Evolutionary conservation across 2,113 vertebrate species (phyloP).

Genomic region (Parotia lawesii): DNA sequence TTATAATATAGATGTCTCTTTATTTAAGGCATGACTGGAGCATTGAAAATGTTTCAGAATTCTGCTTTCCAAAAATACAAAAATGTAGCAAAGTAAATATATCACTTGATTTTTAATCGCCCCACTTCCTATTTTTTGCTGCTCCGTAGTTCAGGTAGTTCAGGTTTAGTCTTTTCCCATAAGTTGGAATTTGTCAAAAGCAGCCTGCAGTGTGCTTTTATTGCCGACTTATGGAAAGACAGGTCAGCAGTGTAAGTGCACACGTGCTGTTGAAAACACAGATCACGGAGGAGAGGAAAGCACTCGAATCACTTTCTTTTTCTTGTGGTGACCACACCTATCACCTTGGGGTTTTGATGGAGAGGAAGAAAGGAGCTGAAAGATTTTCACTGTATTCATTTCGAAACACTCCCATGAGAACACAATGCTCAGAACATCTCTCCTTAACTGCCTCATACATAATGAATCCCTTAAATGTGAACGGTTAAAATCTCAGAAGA

Average conservation of each 20-base stretch:
- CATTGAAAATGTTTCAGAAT: not conserved
- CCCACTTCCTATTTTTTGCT: not conserved
- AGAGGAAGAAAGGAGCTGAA: not conserved
- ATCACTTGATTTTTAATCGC: not conserved
- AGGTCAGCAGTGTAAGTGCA: not conserved
- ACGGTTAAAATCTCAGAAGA: constrained; percentile 94
- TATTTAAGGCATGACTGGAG: not conserved
- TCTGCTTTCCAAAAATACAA: not conserved
- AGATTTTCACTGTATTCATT: not conserved
- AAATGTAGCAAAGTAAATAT: not conserved
- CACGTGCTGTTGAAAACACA: not conserved
- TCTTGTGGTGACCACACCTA: not conserved
- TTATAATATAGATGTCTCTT: not conserved
- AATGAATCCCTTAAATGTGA: constrained; percentile 98
- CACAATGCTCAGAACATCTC: not conserved
- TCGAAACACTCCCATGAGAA: not conserved
- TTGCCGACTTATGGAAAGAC: not conserved
- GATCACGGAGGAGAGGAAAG: not conserved
- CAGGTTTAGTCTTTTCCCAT: not conserved
- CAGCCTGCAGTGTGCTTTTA: not conserved
- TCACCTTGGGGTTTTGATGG: not conserved
- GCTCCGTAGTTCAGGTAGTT: not conserved
- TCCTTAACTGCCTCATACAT: constrained; percentile 91
- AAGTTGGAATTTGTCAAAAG: not conserved
- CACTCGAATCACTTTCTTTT: not conserved